Base-by-base conservation (phyloP, 2,888 invertebrate genomes). In the Polydrusus tereticollis region DNA sequence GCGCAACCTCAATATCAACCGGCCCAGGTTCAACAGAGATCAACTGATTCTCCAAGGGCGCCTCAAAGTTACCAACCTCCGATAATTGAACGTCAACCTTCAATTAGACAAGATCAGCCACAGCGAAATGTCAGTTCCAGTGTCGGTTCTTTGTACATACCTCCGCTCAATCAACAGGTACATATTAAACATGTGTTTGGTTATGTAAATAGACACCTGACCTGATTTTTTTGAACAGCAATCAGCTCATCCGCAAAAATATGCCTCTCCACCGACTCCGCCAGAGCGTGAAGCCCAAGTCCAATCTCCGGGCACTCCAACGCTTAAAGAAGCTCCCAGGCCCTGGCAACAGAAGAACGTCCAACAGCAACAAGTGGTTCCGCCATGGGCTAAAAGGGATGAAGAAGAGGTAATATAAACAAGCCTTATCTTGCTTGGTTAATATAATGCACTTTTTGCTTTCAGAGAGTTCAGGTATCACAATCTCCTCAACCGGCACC, bases 321-420 rank as follows among this genome's bases (percentile, higher is more conserved):
- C 86, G 3, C 79, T 90, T 52, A 86, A 88, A 66, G 89, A 89
- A 80, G 88, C 89, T 0, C 90, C 90, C 0, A 89, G 88, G 45
- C 90, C 90, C 0, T 90, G 90, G 90, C 85, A 88, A 80, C 82
- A 83, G 14, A 81, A 80, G 47, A 83, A 83, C 66, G 81, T 86
- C 57, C 86, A 87, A 73, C 80, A 78, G 68, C 85, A 83, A 72
- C 86, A 87, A 59, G 87, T 87, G 45, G 77, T 87, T 7, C 89
- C 89, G 0, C 84, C 87, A 47, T 89, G 89, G 87, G 88, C 83
- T n/a, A 82, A 78, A 68, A 80, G 78, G 18, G 82, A 78, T 36
- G 73, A 76, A 20, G 66, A 38, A 29, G 62, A 72, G 41, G 70
- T 70, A 64, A 62, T 18, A 8, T 12, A 14, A 41, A 21, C 10